phyloP scores from a whole-genome alignment of 2,797 vertebrate genomes.

The Sitta carolinensis region DNA sequence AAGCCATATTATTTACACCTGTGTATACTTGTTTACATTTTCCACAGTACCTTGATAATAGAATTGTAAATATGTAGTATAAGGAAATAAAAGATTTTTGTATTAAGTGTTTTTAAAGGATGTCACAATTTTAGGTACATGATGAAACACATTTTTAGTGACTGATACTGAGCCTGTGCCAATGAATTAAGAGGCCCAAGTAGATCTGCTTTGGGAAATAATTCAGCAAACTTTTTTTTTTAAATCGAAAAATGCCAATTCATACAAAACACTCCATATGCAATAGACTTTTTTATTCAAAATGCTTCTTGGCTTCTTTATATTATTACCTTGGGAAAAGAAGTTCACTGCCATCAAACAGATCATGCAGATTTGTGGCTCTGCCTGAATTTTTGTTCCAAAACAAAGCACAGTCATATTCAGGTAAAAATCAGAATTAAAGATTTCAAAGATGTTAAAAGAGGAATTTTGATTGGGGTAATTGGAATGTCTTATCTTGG shows the following conservation, averaged over 20 bases:
- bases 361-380: background rate
- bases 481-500: background rate
- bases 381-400: background rate
- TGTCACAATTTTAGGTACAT: background rate
- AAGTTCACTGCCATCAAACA: background rate
- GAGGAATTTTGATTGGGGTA: background rate
- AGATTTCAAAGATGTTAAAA: background rate
- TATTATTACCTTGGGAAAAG: background rate
- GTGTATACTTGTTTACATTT: constrained; percentile 52
- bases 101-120: constrained; percentile 4
- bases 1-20: constrained; percentile 4
- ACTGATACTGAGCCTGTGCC: background rate
- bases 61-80: constrained; percentile 57
- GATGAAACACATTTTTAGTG: background rate
- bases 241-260: background rate
- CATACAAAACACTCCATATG: background rate
- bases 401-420: background rate
- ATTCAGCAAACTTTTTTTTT: background rate
- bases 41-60: background rate
- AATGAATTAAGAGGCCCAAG: background rate
- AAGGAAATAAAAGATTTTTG: constrained; percentile 40
- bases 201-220: background rate
- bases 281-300: background rate
- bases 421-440: background rate
- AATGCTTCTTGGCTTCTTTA: background rate